Evolutionary conservation across 2,113 vertebrate genomes (phyloP), one percentile per base, ranked within the genome.

Genomic region (Stegostoma tigrinum): DNA sequence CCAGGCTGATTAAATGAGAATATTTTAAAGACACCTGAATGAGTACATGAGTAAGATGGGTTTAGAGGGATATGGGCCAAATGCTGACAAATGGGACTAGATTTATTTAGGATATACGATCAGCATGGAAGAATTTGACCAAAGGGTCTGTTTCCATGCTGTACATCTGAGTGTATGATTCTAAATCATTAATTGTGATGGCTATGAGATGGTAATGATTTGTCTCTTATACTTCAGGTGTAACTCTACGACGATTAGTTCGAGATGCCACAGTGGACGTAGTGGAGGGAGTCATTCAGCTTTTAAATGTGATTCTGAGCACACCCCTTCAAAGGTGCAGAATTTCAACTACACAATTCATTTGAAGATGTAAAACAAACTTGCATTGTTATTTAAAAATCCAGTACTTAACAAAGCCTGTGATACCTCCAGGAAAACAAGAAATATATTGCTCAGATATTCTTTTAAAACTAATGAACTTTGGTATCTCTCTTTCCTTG

Each of bases 271-370:
- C 98, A 0, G 97, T 98, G 27, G 98, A 98, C 78, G 97, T 99
- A 27, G 96, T 99, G 96, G 98, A 98, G 34, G 98, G 98, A 83
- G 97, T 98, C 96, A 96, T 97, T 27, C 98, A 99, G 90, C 98
- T 99, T 85, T 89, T 98, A 95, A 98, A 99, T 93, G 97, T 97
- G 75, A 97, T 99, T 96, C 97, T 98, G 64, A 97, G 86, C 94
- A 96, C 97, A 55, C 98, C 98, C 10, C 89, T 97, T 83, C 98
- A 98, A 96, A 98, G 98, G 99, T 99, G 97, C 80, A 91, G 27
- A 91, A 34, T 7, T 86, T 95, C 19, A 95, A 80, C 61, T 93
- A 66, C n/a, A 19, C 24, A 17, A n/a, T 61, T 42, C 52, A 85
- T 67, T 0, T 61, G 48, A 45, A 64, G 5, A 70, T 55, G 27